Base-by-base conservation (phyloP, 2,888 invertebrate species). In the Tetragonisca angustula region DNA sequence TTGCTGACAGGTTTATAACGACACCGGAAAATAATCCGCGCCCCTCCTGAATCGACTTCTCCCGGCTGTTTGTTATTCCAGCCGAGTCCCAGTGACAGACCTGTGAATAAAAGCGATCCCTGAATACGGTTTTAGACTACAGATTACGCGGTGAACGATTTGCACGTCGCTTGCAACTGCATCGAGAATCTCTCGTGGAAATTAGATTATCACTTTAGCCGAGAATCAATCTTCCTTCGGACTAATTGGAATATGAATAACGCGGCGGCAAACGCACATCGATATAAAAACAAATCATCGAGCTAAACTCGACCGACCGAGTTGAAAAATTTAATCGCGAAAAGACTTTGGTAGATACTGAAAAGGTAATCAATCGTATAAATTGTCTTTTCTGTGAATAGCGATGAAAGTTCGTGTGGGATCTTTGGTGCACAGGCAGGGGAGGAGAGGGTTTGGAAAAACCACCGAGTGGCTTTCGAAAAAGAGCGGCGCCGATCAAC, bases 51-150 rank as follows among this genome's bases (percentile, higher is more conserved):
- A 85, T 87, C 81, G 84, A 64, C 75, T 76, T 71, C 72, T 59
- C 61, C 77, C 59, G 27, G 24, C 81, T 82, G 88, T 85, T 90
- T 91, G 79, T 91, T 91, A 91, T 91, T 89, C 84, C 87, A 87
- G 70, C 76, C 80, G 76, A 52, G 80, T 77, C 70, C 36, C 73
- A 36, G 76, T 49, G 82, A 88, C 87, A 81, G 83, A 80, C 65
- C 59, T 36, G 81, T 19, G 90, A 90, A 87, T 81, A 87, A 88
- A 83, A 76, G 79, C 79, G 65, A 80, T 77, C 71, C 65, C 54
- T 69, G 74, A 67, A 79, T 71, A 79, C 74, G 81, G 76, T 83
- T 89, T 87, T 82, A 82, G 82, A 82, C 70, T 80, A 52, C 69
- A 54, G 76, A 64, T 76, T 54, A 65, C 81, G 74, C 65, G 56